Evolutionary conservation across 2,888 invertebrate genomes (phyloP).

Genomic region (Thumatha senex): DNA sequence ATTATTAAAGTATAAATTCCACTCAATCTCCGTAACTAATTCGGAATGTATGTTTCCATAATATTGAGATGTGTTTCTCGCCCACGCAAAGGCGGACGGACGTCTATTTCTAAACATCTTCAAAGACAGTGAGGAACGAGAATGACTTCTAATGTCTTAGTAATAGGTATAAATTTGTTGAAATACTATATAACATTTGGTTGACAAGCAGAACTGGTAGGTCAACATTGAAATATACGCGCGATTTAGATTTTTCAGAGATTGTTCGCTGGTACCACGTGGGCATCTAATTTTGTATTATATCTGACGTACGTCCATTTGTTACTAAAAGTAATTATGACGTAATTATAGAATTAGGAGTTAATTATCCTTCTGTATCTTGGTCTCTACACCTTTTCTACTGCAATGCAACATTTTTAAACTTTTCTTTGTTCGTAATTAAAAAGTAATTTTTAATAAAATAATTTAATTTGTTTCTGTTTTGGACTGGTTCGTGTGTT

Average conservation of each 20-base stretch:
- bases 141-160: constrained; percentile 32
- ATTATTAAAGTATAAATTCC: constrained; percentile 32
- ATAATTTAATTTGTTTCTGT: no score
- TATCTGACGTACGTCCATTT: constrained; percentile 23
- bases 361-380: no score
- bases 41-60: constrained; percentile 63
- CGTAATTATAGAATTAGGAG: neutral
- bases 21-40: constrained; percentile 46
- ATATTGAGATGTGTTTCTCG: constrained; percentile 61
- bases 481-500: no score
- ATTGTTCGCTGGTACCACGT: constrained; percentile 22
- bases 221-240: constrained; percentile 38
- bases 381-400: no score
- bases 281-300: constrained; percentile 22
- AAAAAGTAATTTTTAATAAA: no score
- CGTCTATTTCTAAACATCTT: constrained; percentile 57
- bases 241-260: constrained; percentile 41
- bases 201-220: constrained; percentile 32
- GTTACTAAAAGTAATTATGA: constrained; percentile 22
- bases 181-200: constrained; percentile 25
- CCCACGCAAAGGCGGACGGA: constrained; percentile 58
- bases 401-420: no score
- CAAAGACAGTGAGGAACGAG: constrained; percentile 19
- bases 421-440: no score
- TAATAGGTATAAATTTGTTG: constrained; percentile 19